Conservation (phyloP, 2,797 vertebrate species). For the Graptemys geographica region DNA sequence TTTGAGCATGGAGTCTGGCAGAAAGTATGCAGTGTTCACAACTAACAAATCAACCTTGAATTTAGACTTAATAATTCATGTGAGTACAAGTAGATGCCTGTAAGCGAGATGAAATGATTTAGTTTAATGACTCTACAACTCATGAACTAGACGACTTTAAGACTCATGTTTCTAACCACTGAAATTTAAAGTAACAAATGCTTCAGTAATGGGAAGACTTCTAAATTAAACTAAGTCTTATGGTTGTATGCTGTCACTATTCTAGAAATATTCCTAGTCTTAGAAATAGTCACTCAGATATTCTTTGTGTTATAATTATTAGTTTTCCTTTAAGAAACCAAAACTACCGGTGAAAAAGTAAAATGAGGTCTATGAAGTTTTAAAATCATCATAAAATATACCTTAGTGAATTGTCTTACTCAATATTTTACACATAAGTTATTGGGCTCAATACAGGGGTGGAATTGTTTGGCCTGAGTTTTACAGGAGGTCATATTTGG, state of each 20-base stretch:
- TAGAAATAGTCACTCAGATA: background rate
- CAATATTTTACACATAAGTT: slow-evolving; percentile 47
- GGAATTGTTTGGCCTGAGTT: slow-evolving; percentile 52
- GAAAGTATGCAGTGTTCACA: background rate
- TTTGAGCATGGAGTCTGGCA: slow-evolving; percentile 13
- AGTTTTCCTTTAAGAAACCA: slow-evolving; percentile 24
- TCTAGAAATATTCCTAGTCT: slow-evolving; percentile 15
- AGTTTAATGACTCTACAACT: slow-evolving; percentile 6
- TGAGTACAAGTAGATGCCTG: background rate
- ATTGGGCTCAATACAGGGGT: slow-evolving; percentile 12
- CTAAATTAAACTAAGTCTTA: slow-evolving; percentile 32
- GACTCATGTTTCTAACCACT: background rate
- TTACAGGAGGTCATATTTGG: slow-evolving; percentile 42
- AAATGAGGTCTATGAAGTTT: slow-evolving; percentile 13
- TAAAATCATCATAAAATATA: slow-evolving; percentile 38
- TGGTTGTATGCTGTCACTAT: background rate
- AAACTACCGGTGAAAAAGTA: slow-evolving; percentile 36
- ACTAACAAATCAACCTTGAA: slow-evolving; percentile 14
- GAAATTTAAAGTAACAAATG: slow-evolving; percentile 44
- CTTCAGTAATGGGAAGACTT: slow-evolving; percentile 20
- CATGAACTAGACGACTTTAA: slow-evolving; percentile 22
- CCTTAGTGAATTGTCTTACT: slow-evolving; percentile 16
- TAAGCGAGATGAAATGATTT: slow-evolving; percentile 3
- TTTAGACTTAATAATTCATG: slow-evolving; percentile 2
- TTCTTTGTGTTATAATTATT: slow-evolving; percentile 29